These are phyloP conservation scores for Ameiurus melas DNA, from an alignment of 2,113 vertebrate genomes.

Conservation along the genomic window DNA sequence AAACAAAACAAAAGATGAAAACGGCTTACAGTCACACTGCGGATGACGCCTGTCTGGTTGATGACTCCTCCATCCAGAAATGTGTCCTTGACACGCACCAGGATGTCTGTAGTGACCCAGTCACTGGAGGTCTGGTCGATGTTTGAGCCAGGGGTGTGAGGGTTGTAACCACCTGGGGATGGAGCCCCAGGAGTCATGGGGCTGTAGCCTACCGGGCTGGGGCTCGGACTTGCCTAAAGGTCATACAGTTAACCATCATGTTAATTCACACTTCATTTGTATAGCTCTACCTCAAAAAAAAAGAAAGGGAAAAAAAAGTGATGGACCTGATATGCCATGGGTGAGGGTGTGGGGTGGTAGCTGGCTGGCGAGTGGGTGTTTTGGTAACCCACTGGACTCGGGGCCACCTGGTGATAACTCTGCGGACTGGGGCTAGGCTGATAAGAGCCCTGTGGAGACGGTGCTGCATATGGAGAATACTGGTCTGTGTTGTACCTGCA, in stretches of 20 bases:
- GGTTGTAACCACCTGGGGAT: slow-evolving; percentile 92
- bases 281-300: not conserved
- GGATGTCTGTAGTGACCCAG: slow-evolving; percentile 94
- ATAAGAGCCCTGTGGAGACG: slow-evolving; percentile 91
- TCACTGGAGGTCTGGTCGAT: slow-evolving; percentile 90
- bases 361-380: slow-evolving; percentile 93
- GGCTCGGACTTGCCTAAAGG: slow-evolving; percentile 86
- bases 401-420: slow-evolving; percentile 93
- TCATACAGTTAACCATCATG: not conserved
- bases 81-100: slow-evolving; percentile 88
- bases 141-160: slow-evolving; percentile 90
- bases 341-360: slow-evolving; percentile 90
- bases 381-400: slow-evolving; percentile 90
- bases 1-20: not conserved
- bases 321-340: slow-evolving; percentile 91
- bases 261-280: not conserved
- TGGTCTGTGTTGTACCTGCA: slow-evolving; percentile 93
- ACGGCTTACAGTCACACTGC: slow-evolving; percentile 83
- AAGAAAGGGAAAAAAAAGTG: not conserved
- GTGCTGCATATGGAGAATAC: slow-evolving; percentile 89
- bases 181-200: slow-evolving; percentile 95
- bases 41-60: slow-evolving; percentile 85
- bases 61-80: slow-evolving; percentile 84
- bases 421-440: slow-evolving; percentile 92
- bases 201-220: slow-evolving; percentile 90